Evolutionary conservation across 2,113 vertebrate genomes (phyloP).

Genomic region (Anolis carolinensis): DNA sequence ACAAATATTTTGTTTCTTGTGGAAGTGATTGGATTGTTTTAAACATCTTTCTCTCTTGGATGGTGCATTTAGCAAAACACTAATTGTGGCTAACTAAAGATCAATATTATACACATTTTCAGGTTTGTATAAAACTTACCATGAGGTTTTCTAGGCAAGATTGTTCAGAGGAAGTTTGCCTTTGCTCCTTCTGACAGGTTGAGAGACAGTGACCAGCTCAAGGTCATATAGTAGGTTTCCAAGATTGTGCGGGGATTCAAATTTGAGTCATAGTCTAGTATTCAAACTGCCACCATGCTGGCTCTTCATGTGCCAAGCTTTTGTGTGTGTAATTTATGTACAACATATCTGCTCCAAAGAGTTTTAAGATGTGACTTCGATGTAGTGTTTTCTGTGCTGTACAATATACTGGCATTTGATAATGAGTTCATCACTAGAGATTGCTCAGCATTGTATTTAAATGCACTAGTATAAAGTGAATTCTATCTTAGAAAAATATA

Average conservation of each 20-base stretch:
- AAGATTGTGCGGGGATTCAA: no score
- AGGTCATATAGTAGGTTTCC: no score
- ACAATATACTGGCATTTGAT: neutral
- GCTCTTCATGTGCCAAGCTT: neutral
- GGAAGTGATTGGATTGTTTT: no score
- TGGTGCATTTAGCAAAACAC: neutral
- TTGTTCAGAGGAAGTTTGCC: no score
- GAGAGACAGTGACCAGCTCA: no score
- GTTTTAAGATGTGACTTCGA: neutral
- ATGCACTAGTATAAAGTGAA: neutral
- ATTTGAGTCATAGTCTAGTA: no score
- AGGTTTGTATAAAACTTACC: neutral
- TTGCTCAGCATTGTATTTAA: neutral
- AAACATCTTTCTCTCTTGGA: neutral
- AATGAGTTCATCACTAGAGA: neutral
- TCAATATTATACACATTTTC: neutral
- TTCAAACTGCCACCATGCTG: neutral
- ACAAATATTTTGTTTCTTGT: no score
- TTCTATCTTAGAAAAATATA: no score
- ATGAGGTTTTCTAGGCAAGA: no score
- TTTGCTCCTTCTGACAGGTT: no score
- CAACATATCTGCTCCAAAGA: no score
- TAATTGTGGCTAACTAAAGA: neutral
- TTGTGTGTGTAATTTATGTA: neutral
- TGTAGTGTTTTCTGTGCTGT: neutral